Evolutionary conservation across 2,888 invertebrate species (phyloP).

Genomic region (Diaperis boleti): DNA sequence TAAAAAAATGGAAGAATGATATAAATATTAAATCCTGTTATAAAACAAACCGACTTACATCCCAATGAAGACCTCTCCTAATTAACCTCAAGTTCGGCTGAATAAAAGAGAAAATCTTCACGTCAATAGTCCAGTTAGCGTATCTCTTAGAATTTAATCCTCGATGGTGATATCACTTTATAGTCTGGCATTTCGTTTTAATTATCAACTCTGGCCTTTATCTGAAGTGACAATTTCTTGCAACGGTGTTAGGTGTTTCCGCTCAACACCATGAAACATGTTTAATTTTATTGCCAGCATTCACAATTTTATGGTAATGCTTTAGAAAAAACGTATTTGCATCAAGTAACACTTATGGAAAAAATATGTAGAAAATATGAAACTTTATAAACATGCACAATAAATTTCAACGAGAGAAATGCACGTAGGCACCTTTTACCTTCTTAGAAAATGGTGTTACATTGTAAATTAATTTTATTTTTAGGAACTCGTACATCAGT

Average conservation of each 20-base stretch:
- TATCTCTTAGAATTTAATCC: conserved; percentile 16
- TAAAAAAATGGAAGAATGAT: conserved; percentile 30
- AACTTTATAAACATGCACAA: too few relatives aligned
- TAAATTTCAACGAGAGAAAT: conserved; percentile 8
- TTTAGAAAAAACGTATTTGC: conserved; percentile 28
- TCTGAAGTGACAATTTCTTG: conserved; percentile 48
- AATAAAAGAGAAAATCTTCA: conserved; percentile 21
- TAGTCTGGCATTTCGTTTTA: conserved; percentile 52
- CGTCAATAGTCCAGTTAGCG: conserved; percentile 26
- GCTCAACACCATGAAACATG: conserved; percentile 18
- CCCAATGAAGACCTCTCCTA: conserved; percentile 21
- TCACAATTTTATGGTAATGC: conserved; percentile 34
- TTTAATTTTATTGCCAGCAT: conserved; percentile 27
- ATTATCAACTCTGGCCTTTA: conserved; percentile 54
- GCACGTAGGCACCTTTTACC: conserved; percentile 15
- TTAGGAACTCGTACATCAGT: too few relatives aligned
- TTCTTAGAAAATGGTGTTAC: background rate
- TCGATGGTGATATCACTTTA: conserved; percentile 46
- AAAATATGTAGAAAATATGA: conserved; percentile 25
- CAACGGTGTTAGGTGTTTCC: conserved; percentile 39
- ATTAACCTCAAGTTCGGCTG: conserved; percentile 28
- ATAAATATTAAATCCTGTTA: conserved; percentile 34
- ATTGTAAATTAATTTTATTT: background rate
- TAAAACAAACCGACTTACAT: conserved; percentile 19
- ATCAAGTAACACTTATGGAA: conserved; percentile 27